Evolutionary conservation across 1,140 invertebrate genomes (phyloP).

Genomic region (Rhizoglyphus robini): DNA sequence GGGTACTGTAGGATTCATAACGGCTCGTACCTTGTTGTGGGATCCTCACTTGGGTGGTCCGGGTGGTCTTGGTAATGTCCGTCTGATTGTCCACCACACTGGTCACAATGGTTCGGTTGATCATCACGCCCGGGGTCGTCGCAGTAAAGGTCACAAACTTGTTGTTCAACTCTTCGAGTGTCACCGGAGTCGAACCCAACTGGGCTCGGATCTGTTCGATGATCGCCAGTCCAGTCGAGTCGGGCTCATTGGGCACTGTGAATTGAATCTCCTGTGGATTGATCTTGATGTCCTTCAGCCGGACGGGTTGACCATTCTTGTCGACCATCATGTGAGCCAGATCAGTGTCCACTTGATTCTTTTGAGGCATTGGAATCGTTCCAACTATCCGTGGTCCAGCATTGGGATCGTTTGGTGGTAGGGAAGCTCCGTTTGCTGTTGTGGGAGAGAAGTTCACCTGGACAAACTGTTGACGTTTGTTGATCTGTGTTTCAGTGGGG

Average conservation of each 20-base stretch:
- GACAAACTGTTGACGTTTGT: too few relatives aligned
- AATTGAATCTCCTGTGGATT: slow-evolving; percentile 2
- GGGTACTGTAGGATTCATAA: background rate
- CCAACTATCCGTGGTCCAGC: background rate
- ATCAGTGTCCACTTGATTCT: background rate
- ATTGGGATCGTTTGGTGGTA: background rate
- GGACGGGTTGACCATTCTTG: too few relatives aligned
- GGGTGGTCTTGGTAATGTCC: background rate
- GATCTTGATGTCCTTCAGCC: background rate
- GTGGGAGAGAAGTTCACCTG: too few relatives aligned
- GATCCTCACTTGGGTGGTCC: background rate
- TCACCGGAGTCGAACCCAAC: background rate
- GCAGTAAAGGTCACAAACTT: background rate
- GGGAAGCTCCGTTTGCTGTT: background rate
- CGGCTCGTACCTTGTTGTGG: background rate
- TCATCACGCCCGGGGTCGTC: background rate
- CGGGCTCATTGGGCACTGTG: background rate
- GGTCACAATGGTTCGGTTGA: background rate
- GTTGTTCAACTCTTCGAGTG: slow-evolving; percentile 2
- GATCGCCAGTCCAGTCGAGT: background rate
- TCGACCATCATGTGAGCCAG: background rate
- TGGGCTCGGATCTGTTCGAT: slow-evolving; percentile 1
- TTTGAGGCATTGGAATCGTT: background rate
- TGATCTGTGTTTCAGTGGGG: too few relatives aligned
- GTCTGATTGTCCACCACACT: background rate